Evolutionary conservation across 2,113 vertebrate species (phyloP).

Genomic region (Zosterops pallidus): DNA sequence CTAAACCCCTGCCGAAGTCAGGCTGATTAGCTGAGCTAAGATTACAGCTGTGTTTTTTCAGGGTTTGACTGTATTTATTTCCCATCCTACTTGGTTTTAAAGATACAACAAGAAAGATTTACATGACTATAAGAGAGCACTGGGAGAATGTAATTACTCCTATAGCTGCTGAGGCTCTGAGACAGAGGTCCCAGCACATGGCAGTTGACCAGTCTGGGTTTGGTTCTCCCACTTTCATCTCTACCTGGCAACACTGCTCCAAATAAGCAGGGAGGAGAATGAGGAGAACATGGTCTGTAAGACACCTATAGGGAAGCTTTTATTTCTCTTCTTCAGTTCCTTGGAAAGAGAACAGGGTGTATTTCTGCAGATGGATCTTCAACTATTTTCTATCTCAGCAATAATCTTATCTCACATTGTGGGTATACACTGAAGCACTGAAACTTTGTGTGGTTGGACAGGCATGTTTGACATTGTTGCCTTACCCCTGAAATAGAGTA

Average conservation of each 20-base stretch:
- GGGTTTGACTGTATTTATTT: neutral
- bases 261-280: neutral
- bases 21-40: neutral
- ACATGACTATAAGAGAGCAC: neutral
- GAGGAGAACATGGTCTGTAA: neutral
- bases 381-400: neutral
- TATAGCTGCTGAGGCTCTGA: neutral
- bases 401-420: neutral
- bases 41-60: neutral
- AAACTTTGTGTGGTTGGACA: neutral
- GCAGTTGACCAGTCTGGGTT: constrained; percentile 6
- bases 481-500: neutral
- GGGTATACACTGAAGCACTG: neutral
- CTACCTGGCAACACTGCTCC: neutral
- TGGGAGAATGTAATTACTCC: constrained; percentile 5
- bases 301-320: neutral
- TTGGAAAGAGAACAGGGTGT: neutral
- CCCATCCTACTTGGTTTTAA: neutral
- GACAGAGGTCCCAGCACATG: neutral
- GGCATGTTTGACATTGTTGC: neutral
- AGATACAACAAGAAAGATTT: neutral
- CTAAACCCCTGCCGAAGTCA: neutral
- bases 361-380: neutral
- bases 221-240: constrained; percentile 3
- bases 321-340: neutral